A percentile compares a stretch with the other conserved stretches of the same genome.
These are phyloP conservation scores for Potamarius usumacintae DNA, from an alignment of 2,113 vertebrate species.

Conservation along the genomic window DNA sequence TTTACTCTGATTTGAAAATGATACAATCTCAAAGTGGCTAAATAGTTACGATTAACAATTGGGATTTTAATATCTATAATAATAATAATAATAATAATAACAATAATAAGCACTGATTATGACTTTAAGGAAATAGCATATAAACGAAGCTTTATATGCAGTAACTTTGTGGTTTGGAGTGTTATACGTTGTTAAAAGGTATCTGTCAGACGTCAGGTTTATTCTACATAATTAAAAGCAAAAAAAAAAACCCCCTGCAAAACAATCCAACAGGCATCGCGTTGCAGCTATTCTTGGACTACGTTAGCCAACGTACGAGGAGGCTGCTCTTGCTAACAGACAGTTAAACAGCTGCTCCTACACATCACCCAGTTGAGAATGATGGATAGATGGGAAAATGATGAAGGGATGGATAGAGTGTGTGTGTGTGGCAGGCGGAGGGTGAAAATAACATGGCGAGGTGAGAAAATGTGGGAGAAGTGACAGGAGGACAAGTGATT, in stretches of 20 bases:
- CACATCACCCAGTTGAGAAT: slow-evolving; percentile 18
- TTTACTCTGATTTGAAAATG: background rate
- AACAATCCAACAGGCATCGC: background rate
- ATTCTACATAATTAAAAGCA: background rate
- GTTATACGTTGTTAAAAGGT: background rate
- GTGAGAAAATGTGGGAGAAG: slow-evolving; percentile 57
- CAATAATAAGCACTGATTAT: background rate
- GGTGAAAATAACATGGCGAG: slow-evolving; percentile 63
- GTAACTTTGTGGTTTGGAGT: background rate
- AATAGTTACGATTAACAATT: background rate
- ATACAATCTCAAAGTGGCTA: background rate
- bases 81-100: background rate
- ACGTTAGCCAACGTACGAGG: background rate
- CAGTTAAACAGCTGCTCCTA: slow-evolving; percentile 33
- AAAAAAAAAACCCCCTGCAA: background rate
- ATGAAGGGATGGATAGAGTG: slow-evolving; percentile 16
- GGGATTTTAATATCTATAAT: background rate
- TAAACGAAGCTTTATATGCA: background rate
- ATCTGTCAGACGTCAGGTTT: slow-evolving; percentile 3
- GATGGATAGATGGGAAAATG: slow-evolving; percentile 42
- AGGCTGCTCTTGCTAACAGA: background rate
- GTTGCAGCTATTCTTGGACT: slow-evolving; percentile 7
- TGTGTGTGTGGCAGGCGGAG: slow-evolving; percentile 3
- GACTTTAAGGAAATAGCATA: background rate
- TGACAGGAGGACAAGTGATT: slow-evolving; percentile 65